A percentile compares a stretch with the other conserved stretches of the same genome.
These are phyloP conservation scores for Scopus umbretta DNA, from an alignment of 2,113 vertebrate species.

Conservation along the genomic window DNA sequence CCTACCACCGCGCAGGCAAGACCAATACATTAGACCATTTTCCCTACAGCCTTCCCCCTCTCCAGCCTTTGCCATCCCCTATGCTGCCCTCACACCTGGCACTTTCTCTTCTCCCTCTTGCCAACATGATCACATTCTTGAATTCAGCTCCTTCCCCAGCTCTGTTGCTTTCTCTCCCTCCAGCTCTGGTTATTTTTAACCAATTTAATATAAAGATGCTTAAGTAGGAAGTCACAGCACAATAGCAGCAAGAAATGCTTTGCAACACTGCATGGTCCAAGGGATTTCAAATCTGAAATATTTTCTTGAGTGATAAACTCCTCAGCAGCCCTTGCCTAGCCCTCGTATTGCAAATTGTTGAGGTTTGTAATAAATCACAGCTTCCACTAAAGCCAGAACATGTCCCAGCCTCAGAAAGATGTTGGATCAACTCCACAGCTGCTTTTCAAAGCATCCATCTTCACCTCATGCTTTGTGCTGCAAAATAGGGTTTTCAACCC, in stretches of 20 bases:
- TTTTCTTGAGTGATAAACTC: background rate
- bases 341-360: background rate
- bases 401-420: background rate
- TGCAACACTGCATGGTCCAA: background rate
- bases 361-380: background rate
- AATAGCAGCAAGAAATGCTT: background rate
- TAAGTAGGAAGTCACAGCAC: background rate
- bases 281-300: background rate
- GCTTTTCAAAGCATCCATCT: slow-evolving; percentile 43
- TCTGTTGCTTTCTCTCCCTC: background rate
- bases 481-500: background rate
- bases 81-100: background rate
- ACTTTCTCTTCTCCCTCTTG: background rate
- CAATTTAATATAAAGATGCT: background rate
- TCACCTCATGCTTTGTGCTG: background rate
- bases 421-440: background rate
- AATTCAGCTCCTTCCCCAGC: background rate
- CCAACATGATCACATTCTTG: background rate
- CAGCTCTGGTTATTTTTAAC: background rate
- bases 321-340: background rate
- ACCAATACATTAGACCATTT: slow-evolving; percentile 17
- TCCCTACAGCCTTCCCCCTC: background rate
- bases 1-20: background rate
- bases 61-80: background rate
- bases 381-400: background rate